These are phyloP conservation scores for Penaeus vannamei DNA, from an alignment of 1,140 invertebrate species.

Conservation along the genomic window DNA sequence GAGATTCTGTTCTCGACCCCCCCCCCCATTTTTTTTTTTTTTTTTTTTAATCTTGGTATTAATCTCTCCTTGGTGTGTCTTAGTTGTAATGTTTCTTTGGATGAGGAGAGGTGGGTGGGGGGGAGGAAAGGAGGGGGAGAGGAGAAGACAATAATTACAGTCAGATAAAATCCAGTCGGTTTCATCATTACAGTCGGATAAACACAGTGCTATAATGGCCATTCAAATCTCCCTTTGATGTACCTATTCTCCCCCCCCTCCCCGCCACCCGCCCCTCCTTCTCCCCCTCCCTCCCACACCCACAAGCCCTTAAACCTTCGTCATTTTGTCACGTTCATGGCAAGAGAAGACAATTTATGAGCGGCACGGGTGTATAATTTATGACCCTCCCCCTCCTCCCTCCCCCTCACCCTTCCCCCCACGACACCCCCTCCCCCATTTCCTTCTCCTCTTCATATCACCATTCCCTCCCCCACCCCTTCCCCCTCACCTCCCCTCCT, in stretches of 20 bases:
- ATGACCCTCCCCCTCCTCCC: background rate
- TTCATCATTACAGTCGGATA: background rate
- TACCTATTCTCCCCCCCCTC: background rate
- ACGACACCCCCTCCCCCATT: background rate
- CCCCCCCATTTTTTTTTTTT: too few relatives aligned
- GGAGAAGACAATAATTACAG: background rate
- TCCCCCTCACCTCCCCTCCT: background rate
- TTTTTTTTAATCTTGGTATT: too few relatives aligned
- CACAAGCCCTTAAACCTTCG: background rate
- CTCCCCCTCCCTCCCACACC: background rate
- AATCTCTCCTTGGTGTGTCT: too few relatives aligned
- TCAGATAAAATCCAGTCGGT: background rate
- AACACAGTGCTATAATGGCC: too few relatives aligned
- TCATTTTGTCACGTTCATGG: constrained; percentile 55
- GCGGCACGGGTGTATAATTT: constrained; percentile 13
- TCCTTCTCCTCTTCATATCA: background rate
- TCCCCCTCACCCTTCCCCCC: background rate
- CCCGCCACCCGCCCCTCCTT: background rate
- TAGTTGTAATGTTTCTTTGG: too few relatives aligned
- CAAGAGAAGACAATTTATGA: constrained; percentile 50
- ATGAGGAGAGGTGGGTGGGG: too few relatives aligned
- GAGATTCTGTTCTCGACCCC: too few relatives aligned
- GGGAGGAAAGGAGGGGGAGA: too few relatives aligned
- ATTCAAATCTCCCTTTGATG: too few relatives aligned
- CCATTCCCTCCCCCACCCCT: background rate